Conservation (phyloP, 2,797 vertebrate genomes). For the Falco berigora region DNA sequence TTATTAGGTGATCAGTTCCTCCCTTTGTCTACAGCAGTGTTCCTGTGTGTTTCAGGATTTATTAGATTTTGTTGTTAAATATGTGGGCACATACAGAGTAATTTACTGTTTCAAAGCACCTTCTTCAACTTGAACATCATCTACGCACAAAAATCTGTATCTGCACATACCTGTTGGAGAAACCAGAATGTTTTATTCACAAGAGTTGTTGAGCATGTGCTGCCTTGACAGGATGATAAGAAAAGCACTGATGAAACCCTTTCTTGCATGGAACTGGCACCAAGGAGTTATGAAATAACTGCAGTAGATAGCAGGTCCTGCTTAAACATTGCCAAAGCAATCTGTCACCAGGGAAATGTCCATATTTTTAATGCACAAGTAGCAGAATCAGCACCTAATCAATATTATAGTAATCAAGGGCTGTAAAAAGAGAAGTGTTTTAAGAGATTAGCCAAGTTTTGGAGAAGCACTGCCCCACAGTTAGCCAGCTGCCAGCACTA, state of each 20-base stretch:
- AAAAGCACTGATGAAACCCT: neutral
- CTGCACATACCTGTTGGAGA: neutral
- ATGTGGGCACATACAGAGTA: neutral
- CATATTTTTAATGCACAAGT: neutral
- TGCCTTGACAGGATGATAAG: neutral
- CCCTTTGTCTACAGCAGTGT: neutral
- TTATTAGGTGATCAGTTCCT: neutral
- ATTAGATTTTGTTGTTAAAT: neutral
- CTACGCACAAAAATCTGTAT: neutral
- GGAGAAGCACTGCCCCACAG: neutral
- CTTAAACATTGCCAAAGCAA: slow-evolving; percentile 42
- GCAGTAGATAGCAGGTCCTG: slow-evolving; percentile 34
- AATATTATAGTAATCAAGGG: slow-evolving; percentile 31
- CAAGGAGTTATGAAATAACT: slow-evolving; percentile 28
- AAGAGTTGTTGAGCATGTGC: neutral
- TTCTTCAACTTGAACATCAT: neutral
- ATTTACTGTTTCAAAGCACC: neutral
- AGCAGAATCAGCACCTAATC: slow-evolving; percentile 12
- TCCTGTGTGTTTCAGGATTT: neutral
- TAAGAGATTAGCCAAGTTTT: neutral
- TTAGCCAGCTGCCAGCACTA: neutral
- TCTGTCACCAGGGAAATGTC: neutral
- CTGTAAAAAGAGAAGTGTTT: neutral
- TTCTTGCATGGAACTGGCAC: neutral
- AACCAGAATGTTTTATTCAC: neutral